Conservation (phyloP, 2,888 invertebrate species). For the Drosophila bunnanda region DNA sequence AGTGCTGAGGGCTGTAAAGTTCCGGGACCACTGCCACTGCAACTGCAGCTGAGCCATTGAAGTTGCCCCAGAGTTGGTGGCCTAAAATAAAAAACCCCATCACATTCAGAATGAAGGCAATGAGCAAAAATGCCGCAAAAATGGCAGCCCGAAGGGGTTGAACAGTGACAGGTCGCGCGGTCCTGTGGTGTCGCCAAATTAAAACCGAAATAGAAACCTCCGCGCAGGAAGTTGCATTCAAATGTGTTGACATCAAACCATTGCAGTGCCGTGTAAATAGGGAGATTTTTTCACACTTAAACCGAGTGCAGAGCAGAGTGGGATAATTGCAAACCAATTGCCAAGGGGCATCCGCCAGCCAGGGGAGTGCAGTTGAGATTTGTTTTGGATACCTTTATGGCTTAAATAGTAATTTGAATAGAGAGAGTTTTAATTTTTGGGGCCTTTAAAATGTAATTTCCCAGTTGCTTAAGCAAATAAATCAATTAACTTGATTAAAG, state of each 20-base stretch:
- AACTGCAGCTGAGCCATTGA: slow-evolving; percentile 33
- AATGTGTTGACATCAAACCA: slow-evolving; percentile 51
- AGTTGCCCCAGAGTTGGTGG: slow-evolving; percentile 30
- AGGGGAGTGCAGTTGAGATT: slow-evolving; percentile 5
- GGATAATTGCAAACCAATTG: slow-evolving; percentile 29
- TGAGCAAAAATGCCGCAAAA: slow-evolving; percentile 30
- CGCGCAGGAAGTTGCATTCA: slow-evolving; percentile 56
- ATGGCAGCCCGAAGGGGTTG: slow-evolving; percentile 22
- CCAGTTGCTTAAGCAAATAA: neutral
- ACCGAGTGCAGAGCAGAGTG: neutral
- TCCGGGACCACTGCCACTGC: slow-evolving; percentile 6
- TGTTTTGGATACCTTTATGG: slow-evolving; percentile 15
- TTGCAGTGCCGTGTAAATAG: slow-evolving; percentile 60
- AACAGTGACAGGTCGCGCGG: slow-evolving; percentile 13
- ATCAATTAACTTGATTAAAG: neutral
- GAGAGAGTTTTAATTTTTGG: neutral
- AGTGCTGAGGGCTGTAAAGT: slow-evolving; percentile 13
- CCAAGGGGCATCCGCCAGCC: slow-evolving; percentile 15
- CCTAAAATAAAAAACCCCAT: slow-evolving; percentile 29
- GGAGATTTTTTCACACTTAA: slow-evolving; percentile 16
- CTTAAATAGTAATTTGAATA: neutral
- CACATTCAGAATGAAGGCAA: slow-evolving; percentile 34
- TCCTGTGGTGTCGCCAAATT: slow-evolving; percentile 51
- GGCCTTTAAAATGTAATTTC: neutral
- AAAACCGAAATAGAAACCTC: slow-evolving; percentile 56